Evolutionary conservation across 2,888 invertebrate species (phyloP).

Genomic region (Aphodius sticticus): DNA sequence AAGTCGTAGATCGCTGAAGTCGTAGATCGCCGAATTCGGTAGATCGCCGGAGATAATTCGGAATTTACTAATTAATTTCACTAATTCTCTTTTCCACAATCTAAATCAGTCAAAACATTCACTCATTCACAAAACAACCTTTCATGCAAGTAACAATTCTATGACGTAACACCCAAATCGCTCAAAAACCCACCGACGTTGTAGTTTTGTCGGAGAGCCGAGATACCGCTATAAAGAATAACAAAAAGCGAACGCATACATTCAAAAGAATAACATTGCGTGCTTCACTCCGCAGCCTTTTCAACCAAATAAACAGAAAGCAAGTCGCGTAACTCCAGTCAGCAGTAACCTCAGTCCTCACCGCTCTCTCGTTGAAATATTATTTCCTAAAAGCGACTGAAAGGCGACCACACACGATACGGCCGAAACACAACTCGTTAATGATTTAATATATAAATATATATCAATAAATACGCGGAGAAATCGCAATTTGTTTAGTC

Average conservation of each 20-base stretch:
- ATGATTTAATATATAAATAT: background rate
- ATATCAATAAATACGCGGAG: background rate
- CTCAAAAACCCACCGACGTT: background rate
- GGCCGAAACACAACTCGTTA: background rate
- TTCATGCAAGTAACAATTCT: background rate
- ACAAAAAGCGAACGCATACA: background rate
- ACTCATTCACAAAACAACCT: background rate
- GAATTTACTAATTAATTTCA: too few relatives aligned
- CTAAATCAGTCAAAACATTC: background rate
- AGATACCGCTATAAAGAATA: background rate
- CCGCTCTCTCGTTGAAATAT: background rate
- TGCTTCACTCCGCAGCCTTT: background rate
- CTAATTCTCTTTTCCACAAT: too few relatives aligned
- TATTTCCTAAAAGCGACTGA: background rate
- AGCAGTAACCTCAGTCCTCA: background rate
- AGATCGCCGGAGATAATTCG: too few relatives aligned
- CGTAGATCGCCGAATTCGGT: too few relatives aligned
- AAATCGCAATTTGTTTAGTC: slow-evolving; percentile 4
- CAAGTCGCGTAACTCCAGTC: background rate
- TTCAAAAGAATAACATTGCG: background rate
- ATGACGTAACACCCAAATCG: background rate
- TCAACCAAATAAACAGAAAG: background rate
- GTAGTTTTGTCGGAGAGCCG: background rate
- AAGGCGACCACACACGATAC: background rate
- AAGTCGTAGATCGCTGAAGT: too few relatives aligned